Evolutionary conservation across 2,797 vertebrate species (phyloP), one percentile per base, ranked within the genome.

Genomic region (Coregonus suidteri): DNA sequence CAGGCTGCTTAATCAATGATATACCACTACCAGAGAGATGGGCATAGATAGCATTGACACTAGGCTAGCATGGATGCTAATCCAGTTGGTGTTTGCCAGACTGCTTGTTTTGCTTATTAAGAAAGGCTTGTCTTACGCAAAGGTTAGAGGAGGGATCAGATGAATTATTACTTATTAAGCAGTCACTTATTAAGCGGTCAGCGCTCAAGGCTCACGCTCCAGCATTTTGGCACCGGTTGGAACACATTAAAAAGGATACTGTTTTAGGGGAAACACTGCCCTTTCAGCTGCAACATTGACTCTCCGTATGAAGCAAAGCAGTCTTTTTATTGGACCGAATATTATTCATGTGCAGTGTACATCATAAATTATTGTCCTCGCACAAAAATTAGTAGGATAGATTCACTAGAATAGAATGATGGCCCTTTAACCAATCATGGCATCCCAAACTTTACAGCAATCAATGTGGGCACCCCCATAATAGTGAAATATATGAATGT

Each of bases 71-170:
- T 41, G n/a, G 13, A 41, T 16, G 37, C 35, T 74, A 47, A 74
- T 62, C 73, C 18, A 13, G 54, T 20, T 51, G 20, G 20, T 31
- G 20, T 56, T 31, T 56, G 71, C 25, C 30, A 25, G 37, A 25
- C 9, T 67, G 25, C 73, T 13, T 56, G 35, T 79, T 81, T 75
- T 75, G 76, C 76, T 78, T 75, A 31, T 68, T 64, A 67, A 25
- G 62, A 75, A 31, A 77, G 54, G 64, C 76, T 81, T 15, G 80
- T 80, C 73, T 83, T 80, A 77, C 66, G 76, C 35, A 15, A 71
- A 65, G 20, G 35, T 74, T 78, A 70, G 54, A 59, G 53, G 20
- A 72, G 64, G 41, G 74, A 74, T 77, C 34, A 65, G 53, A 16
- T 20, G 0, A 11, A 7, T 1, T 34, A 34, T 34, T 34, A 34